Percentiles rank a stretch among this genome's conserved stretches.
These are phyloP conservation scores for Tamias sibiricus DNA, from an alignment of 2,113 vertebrate species.

Conservation along the genomic window DNA sequence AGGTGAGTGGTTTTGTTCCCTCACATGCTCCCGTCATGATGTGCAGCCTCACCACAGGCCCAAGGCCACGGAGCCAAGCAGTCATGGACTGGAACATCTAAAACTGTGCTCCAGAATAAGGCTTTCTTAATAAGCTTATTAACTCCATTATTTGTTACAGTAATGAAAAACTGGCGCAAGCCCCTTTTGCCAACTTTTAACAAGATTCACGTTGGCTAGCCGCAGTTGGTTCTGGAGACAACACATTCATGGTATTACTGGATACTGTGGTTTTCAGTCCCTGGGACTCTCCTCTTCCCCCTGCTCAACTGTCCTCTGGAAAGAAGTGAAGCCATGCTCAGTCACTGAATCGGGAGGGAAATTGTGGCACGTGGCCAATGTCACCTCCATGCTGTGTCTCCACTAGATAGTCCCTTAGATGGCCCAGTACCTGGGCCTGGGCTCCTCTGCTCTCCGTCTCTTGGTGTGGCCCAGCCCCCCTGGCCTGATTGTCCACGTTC, in stretches of 20 bases:
- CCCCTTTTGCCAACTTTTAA: not conserved
- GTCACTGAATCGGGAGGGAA: not conserved
- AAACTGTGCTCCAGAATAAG: not conserved
- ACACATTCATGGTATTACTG: accelerated
- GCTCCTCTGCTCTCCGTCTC: not conserved
- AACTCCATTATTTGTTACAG: not conserved
- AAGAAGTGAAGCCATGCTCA: not conserved
- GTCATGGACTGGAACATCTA: not conserved
- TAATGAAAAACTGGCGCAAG: not conserved
- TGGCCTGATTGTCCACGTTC: no score
- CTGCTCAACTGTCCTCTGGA: not conserved
- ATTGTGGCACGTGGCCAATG: no score
- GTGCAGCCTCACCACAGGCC: not conserved
- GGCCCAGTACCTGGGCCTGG: not conserved
- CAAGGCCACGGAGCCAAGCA: not conserved
- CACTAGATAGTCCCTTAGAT: accelerated
- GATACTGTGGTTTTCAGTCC: accelerated
- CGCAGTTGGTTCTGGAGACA: not conserved
- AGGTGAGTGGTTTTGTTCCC: not conserved
- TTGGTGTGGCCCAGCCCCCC: not conserved
- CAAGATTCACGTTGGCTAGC: no score
- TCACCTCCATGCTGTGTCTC: not conserved
- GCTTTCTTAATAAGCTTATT: no score
- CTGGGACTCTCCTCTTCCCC: not conserved
- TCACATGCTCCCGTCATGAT: not conserved